Percentiles rank a stretch among this genome's conserved stretches.
Conservation (phyloP, 2,113 vertebrate species). For the Bambusicola thoracicus region DNA sequence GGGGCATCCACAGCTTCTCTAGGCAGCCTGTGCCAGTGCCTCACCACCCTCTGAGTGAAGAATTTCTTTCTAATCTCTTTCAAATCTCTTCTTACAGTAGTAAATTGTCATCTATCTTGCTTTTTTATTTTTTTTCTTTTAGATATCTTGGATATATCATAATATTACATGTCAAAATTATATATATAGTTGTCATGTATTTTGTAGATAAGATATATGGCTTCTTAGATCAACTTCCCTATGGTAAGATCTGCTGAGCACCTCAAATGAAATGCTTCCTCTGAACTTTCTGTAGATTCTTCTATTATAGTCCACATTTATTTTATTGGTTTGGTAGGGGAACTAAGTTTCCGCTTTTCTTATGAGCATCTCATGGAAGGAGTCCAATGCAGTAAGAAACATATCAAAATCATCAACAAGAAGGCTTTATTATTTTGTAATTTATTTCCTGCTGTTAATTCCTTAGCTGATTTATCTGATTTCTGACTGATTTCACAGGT, state of each 20-base stretch:
- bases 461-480: slow-evolving; percentile 2
- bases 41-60: too few species aligned
- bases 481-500: slow-evolving; percentile 3
- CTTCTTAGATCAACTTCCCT: background rate
- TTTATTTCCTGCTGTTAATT: background rate
- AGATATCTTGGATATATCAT: background rate
- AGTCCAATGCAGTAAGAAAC: background rate
- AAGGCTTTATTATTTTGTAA: background rate
- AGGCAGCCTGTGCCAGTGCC: too few species aligned
- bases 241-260: background rate
- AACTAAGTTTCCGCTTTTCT: background rate
- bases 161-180: background rate
- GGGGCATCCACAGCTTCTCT: too few species aligned
- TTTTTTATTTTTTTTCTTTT: background rate
- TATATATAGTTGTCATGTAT: background rate
- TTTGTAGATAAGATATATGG: background rate
- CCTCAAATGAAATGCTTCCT: background rate
- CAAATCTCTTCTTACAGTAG: background rate
- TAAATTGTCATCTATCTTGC: background rate
- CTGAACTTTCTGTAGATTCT: background rate
- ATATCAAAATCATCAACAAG: background rate
- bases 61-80: too few species aligned
- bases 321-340: background rate
- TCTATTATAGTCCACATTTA: background rate
- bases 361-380: background rate